Evolutionary conservation across 2,113 vertebrate genomes (phyloP), one percentile per base, ranked within the genome.

Genomic region (Leucosticte australis): DNA sequence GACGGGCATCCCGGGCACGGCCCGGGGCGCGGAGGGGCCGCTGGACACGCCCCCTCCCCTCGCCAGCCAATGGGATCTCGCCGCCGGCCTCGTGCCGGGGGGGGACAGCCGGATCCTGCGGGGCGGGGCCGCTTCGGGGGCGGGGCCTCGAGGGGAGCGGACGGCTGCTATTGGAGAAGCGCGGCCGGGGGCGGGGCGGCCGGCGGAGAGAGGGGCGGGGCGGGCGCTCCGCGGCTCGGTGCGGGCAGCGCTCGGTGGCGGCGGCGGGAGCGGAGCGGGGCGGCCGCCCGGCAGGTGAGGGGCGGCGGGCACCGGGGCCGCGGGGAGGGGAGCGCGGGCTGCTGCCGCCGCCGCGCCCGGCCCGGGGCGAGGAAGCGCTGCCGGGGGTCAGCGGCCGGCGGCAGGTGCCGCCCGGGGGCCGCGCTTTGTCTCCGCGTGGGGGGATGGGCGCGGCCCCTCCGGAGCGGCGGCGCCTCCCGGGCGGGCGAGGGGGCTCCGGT

Each of bases 381-480:
- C 49, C 49, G 15, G 49, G 26, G 49, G 49, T 50, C 26, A 27
- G 52, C 73, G 67, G 79, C 47, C 37, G 87, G 81, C 87, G 81
- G 87, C 92, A 93, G 92, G 92, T 94, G 92, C 83, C 84, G 84
- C 63, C 65, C 60, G 67, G 89, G 89, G 74, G 74, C 82, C 62
- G 91, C 68, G 88, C 92, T 94, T 94, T 91, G 89, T 91, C 92
- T 91, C 42, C 78, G 73, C 52, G 49, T 52, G 35, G 92, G 92
- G 92, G 89, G 92, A 91, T 80, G 92, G 94, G 94, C 82, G 90
- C 71, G 90, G 90, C 71, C 71, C 86, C 71, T 75, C 35, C 11
- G 63, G 47, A 77, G 68, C 63, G 47, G 62, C 6, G 55, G 80
- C 80, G 80, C 80, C 55, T 71, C 56, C 67, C 64, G 56, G 68